Evolutionary conservation across 2,113 vertebrate genomes (phyloP).

Genomic region (Brachypteracias leptosomus): DNA sequence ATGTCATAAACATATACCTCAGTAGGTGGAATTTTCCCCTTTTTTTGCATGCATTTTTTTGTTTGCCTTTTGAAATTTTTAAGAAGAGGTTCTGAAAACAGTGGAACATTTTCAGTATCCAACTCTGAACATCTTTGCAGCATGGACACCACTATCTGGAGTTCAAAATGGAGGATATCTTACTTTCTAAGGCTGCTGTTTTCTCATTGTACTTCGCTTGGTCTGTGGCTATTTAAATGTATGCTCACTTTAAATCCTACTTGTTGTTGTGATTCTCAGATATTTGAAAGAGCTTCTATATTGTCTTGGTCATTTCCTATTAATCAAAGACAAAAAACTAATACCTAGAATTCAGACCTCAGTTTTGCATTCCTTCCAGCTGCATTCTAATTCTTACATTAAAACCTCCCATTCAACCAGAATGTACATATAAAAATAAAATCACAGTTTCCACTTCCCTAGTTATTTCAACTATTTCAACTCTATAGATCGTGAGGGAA

Average conservation of each 20-base stretch:
- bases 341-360: neutral
- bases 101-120: neutral
- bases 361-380: neutral
- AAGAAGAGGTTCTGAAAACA: neutral
- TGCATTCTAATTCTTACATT: conserved; percentile 46
- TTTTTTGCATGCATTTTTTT: neutral
- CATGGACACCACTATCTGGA: neutral
- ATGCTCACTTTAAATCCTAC: neutral
- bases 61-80: neutral
- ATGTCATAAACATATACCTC: neutral
- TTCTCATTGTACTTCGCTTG: conserved; percentile 11
- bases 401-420: neutral
- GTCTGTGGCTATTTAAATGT: conserved; percentile 29
- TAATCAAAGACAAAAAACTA: conserved; percentile 30
- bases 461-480: conserved; percentile 15
- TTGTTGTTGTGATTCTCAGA: neutral
- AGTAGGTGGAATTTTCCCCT: neutral
- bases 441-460: neutral
- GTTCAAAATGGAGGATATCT: neutral
- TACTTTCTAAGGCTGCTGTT: neutral
- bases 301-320: conserved; percentile 2
- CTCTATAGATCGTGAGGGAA: neutral
- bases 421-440: conserved; percentile 39
- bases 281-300: conserved; percentile 17
- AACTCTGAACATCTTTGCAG: neutral